phyloP scores from a whole-genome alignment of 2,888 invertebrate species.

The Chrysolina americana region DNA sequence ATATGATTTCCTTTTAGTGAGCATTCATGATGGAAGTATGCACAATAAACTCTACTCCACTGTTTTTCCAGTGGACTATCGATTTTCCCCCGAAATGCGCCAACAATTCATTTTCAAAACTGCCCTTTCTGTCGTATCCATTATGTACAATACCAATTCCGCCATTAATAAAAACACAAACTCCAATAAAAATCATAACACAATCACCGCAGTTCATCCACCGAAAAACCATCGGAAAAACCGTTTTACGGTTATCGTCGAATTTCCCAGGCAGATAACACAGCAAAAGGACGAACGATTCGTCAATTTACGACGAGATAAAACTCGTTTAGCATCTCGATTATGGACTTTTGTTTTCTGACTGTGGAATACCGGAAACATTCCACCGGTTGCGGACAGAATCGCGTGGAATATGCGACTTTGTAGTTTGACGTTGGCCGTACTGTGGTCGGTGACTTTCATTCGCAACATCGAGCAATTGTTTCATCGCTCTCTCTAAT shows the following conservation, averaged over 20 bases:
- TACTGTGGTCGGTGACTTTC: too few species aligned
- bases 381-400: neutral
- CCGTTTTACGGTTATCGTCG: neutral
- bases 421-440: neutral
- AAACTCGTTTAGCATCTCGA: neutral
- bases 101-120: too few species aligned
- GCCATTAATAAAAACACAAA: neutral
- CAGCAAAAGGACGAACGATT: neutral
- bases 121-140: neutral
- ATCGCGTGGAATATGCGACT: conserved; percentile 6
- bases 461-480: too few species aligned
- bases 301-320: neutral
- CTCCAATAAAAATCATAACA: neutral
- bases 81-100: too few species aligned
- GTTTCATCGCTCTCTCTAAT: too few species aligned
- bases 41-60: too few species aligned
- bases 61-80: too few species aligned
- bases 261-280: neutral
- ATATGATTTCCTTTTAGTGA: too few species aligned
- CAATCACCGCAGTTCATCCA: neutral
- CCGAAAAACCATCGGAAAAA: neutral
- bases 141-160: neutral
- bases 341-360: neutral
- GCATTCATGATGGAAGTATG: too few species aligned
- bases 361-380: neutral